Percentiles rank a stretch among this genome's conserved stretches.
phyloP scores from a whole-genome alignment of 1,140 invertebrate species.

The Orius insidiosus region DNA sequence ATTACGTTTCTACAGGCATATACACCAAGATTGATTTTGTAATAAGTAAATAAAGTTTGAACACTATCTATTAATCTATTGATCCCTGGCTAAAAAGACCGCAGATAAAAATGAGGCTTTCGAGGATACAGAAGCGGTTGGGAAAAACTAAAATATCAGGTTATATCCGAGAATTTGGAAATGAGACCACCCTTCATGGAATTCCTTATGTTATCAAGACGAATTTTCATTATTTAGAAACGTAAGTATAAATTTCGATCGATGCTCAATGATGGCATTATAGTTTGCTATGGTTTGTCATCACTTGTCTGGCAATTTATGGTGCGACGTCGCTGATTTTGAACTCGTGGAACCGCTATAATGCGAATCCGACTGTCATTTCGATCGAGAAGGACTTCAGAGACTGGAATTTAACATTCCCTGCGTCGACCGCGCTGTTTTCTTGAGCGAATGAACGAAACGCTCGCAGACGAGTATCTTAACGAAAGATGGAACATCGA shows the following conservation, averaged over 20 bases:
- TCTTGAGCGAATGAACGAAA: neutral
- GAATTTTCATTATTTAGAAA: conserved; percentile 14
- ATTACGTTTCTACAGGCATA: conserved; percentile 3
- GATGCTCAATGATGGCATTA: conserved; percentile 11
- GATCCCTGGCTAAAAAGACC: too few species aligned
- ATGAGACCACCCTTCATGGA: conserved; percentile 15
- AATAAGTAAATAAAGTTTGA: too few species aligned
- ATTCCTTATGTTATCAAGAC: conserved; percentile 10
- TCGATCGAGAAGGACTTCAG: conserved; percentile 39
- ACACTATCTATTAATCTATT: too few species aligned
- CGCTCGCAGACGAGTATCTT: neutral
- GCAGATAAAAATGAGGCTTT: too few species aligned
- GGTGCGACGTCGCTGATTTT: conserved; percentile 19
- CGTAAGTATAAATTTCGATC: conserved; percentile 9
- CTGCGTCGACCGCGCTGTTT: conserved; percentile 27
- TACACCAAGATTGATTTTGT: too few species aligned
- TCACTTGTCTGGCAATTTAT: conserved; percentile 23
- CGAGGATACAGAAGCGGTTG: too few species aligned
- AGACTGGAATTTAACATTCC: conserved; percentile 35
- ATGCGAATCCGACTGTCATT: conserved; percentile 37
- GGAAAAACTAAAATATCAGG: neutral
- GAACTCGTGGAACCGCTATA: conserved; percentile 33
- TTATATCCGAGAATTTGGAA: conserved; percentile 17
- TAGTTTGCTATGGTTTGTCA: conserved; percentile 32
- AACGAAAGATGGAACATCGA: conserved; percentile 17